Evolutionary conservation across 2,888 invertebrate species (phyloP), one percentile per base, ranked within the genome.

Genomic region (Boloria selene): DNA sequence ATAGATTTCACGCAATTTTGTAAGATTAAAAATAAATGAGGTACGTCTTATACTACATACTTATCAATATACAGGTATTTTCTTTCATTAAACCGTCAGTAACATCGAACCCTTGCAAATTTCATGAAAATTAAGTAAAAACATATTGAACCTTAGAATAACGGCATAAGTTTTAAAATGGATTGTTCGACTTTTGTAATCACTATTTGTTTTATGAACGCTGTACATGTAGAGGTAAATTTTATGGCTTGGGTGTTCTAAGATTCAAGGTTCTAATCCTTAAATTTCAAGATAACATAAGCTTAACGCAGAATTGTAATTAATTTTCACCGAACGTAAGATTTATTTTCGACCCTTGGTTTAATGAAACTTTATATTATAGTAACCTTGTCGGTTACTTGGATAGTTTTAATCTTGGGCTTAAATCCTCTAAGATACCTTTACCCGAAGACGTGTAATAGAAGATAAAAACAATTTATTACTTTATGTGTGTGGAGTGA

Each of bases 321-420:
- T 72, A 73, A 72, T 72, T 73, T 72, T 69, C 68, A 65, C 64
- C 54, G 64, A 72, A 72, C 64, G 50, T 61, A 65, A 73, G 71
- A 73, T 73, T 73, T 71, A 73, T 72, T 72, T 72, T 70, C 42
- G 61, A 38, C 67, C 70, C 68, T 60, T 53, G 60, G 60, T 62
- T 56, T 66, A 68, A 68, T 68, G 65, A 68, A 68, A 61, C 58
- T 65, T 44, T 65, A 65, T 61, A 56, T 64, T 64, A 64, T 22
- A 22, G 22, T 22, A 22, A 22, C 45, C 58, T 31, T 59, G 58
- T 59, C 59, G 53, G 61, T 47, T 58, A 51, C 58, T 50, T 31
- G 44, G 47, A 65, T 68, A 62, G 68, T 68, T 68, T 68, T 68
- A 68, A 68, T 68, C 68, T 61, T 26, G 16, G 42, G 42, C n/a